Conservation (phyloP, 1,140 invertebrate genomes). For the Theocolax elegans region DNA sequence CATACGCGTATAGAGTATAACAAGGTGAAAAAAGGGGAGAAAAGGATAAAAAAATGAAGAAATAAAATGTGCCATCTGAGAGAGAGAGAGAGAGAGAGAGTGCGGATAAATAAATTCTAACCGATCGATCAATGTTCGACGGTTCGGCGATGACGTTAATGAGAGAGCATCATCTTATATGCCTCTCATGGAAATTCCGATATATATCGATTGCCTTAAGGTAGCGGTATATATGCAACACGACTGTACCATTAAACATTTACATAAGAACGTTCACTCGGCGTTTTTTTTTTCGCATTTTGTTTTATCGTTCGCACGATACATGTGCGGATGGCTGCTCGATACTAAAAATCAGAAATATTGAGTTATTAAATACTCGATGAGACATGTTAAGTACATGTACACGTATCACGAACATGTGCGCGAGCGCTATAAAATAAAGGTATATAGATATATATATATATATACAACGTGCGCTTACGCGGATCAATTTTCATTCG, state of each 20-base stretch:
- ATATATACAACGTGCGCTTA: no score
- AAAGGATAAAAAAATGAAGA: no score
- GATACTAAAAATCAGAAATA: slow-evolving; percentile 12
- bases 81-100: background rate
- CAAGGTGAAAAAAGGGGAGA: no score
- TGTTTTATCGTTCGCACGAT: no score
- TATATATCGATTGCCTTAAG: background rate
- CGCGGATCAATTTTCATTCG: background rate
- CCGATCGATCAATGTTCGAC: slow-evolving; percentile 41
- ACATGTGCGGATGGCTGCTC: background rate
- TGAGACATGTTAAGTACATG: background rate
- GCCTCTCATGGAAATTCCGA: slow-evolving; percentile 16
- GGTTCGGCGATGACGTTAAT: slow-evolving; percentile 40
- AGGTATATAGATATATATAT: no score
- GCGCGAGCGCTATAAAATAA: no score
- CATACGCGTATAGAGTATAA: no score
- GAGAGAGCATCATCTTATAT: slow-evolving; percentile 12
- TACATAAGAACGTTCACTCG: background rate
- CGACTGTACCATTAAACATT: slow-evolving; percentile 12
- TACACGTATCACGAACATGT: no score
- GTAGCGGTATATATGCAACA: background rate
- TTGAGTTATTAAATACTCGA: slow-evolving; percentile 16
- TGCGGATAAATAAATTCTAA: slow-evolving; percentile 13
- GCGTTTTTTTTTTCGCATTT: background rate
- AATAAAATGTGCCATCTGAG: no score